Conservation (phyloP, 2,797 vertebrate species). For the Telmatherina bonti region DNA sequence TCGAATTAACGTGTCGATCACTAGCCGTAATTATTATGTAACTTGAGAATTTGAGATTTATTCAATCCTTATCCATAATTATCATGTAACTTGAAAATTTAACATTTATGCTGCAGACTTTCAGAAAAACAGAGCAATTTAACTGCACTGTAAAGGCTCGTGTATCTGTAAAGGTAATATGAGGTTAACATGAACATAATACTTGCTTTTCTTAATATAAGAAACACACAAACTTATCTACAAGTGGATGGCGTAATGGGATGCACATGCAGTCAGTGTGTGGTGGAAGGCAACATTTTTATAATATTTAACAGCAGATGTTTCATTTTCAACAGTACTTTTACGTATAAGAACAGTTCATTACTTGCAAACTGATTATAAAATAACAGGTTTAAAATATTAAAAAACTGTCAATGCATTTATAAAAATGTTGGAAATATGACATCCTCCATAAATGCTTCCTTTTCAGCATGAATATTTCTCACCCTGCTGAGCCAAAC, state of each 20-base stretch:
- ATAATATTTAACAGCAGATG: background rate
- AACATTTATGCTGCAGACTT: background rate
- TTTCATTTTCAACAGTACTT: background rate
- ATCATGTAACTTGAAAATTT: background rate
- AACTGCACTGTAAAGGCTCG: background rate
- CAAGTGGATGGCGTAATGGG: slow-evolving; percentile 6
- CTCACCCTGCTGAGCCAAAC: background rate
- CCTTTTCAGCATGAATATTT: background rate
- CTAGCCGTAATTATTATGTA: background rate
- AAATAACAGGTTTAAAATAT: background rate
- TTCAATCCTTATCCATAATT: background rate
- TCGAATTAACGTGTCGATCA: too few relatives aligned
- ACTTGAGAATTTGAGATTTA: slow-evolving; percentile 3
- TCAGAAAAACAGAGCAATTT: background rate
- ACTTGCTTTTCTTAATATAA: slow-evolving; percentile 82
- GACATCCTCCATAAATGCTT: background rate
- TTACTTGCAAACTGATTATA: background rate
- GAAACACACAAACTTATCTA: slow-evolving; percentile 66
- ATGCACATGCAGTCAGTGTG: background rate
- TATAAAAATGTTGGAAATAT: slow-evolving; percentile 6
- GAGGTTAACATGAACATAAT: slow-evolving; percentile 14
- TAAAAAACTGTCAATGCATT: background rate
- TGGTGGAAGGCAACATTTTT: background rate
- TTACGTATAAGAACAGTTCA: background rate
- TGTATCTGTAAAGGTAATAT: background rate